phyloP scores from a whole-genome alignment of 2,113 vertebrate species.

The Brachyhypopomus occidentalis region DNA sequence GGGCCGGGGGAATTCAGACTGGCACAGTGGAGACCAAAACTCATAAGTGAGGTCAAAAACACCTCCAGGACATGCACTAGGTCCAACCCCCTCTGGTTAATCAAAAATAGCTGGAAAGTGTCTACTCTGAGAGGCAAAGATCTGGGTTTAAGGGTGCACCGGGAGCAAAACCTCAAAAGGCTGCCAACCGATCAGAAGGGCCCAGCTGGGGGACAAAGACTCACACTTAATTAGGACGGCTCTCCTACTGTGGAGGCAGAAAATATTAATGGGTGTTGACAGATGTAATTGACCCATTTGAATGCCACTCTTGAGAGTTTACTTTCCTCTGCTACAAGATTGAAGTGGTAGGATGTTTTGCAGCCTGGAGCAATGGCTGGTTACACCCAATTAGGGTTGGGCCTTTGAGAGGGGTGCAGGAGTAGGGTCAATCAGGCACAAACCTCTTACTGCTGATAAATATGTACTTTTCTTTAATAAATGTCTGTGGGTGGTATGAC shows the following conservation, averaged over 20 bases:
- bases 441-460: conserved; percentile 30
- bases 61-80: conserved; percentile 31
- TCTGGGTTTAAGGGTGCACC: not conserved
- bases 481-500: conserved; percentile 35
- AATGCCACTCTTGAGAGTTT: conserved; percentile 33
- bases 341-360: conserved; percentile 38
- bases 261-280: conserved; percentile 45
- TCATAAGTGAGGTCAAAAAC: conserved; percentile 42
- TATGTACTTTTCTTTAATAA: conserved; percentile 45
- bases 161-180: conserved; percentile 16
- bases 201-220: conserved; percentile 23
- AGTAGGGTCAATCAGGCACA: conserved; percentile 33
- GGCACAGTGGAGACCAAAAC: conserved; percentile 9
- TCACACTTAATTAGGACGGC: conserved; percentile 44
- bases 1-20: conserved; percentile 5
- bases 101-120: not conserved
- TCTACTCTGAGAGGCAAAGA: not conserved
- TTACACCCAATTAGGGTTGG: conserved; percentile 47
- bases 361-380: conserved; percentile 32
- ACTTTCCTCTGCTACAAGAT: conserved; percentile 24
- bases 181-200: conserved; percentile 19
- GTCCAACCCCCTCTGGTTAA: conserved; percentile 11
- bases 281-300: conserved; percentile 44
- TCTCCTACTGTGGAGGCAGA: conserved; percentile 22
- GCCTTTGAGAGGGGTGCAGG: conserved; percentile 30